Conservation (phyloP, 2,888 invertebrate genomes). For the Xanthia icteritia region DNA sequence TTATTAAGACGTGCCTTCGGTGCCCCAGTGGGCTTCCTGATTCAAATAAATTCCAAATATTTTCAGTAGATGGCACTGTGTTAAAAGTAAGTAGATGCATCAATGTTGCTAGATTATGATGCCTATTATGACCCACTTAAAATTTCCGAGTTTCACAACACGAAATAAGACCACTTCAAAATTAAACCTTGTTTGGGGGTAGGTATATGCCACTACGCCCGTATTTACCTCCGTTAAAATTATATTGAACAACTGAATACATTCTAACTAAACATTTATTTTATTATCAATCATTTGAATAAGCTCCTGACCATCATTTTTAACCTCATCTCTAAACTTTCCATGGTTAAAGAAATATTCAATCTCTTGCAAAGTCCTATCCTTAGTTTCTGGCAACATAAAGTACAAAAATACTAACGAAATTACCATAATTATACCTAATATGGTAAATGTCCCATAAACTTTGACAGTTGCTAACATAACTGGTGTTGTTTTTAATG, state of each 20-base stretch:
- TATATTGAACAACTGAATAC: background rate
- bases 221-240: background rate
- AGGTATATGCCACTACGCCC: too few species aligned
- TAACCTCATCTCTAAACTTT: slow-evolving; percentile 44
- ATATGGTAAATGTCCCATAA: slow-evolving; percentile 72
- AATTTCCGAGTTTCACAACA: background rate
- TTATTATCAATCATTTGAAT: slow-evolving; percentile 46
- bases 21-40: too few species aligned
- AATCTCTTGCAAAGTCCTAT: slow-evolving; percentile 71
- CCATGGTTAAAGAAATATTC: slow-evolving; percentile 69
- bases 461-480: slow-evolving; percentile 66
- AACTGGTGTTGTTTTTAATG: slow-evolving; percentile 58
- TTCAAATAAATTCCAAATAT: background rate
- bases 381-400: slow-evolving; percentile 71
- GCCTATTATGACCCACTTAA: background rate
- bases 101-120: background rate
- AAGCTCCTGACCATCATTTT: slow-evolving; percentile 34
- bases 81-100: background rate
- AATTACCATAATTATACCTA: slow-evolving; percentile 60
- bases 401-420: slow-evolving; percentile 67
- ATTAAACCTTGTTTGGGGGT: background rate
- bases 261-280: background rate
- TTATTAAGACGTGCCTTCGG: background rate
- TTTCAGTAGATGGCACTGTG: slow-evolving; percentile 29
- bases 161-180: too few species aligned